A percentile compares a stretch with the other conserved stretches of the same genome.
phyloP scores from a whole-genome alignment of 2,797 vertebrate genomes.

The Malacoctenus gilli region DNA sequence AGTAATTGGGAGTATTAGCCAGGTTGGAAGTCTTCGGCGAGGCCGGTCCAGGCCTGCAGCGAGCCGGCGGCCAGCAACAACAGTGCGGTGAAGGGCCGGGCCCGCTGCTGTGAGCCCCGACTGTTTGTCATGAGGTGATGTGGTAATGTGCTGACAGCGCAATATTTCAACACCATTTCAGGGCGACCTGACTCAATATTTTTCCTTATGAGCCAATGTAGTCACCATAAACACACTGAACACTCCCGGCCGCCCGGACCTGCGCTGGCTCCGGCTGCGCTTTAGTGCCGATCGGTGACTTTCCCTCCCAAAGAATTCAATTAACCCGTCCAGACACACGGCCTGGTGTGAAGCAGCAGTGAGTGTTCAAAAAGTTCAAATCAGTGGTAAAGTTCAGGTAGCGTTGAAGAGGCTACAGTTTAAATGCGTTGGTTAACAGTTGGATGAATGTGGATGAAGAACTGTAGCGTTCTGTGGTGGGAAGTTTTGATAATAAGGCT shows the following conservation, averaged over 20 bases:
- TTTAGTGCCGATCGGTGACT: conserved; percentile 11
- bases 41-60: conserved; percentile 16
- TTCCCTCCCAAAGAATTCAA: background rate
- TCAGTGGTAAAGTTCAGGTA: too few species aligned
- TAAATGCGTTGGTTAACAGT: too few species aligned
- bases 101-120: conserved; percentile 30
- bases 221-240: conserved; percentile 48
- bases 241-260: conserved; percentile 15
- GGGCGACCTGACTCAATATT: conserved; percentile 43
- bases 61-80: conserved; percentile 61
- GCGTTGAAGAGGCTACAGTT: too few species aligned
- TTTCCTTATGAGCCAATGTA: conserved; percentile 32
- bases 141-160: conserved; percentile 62
- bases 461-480: too few species aligned
- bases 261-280: conserved; percentile 5
- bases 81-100: conserved; percentile 50
- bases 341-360: background rate
- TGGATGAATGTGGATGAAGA: too few species aligned
- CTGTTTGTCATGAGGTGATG: conserved; percentile 61
- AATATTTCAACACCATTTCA: conserved; percentile 61
- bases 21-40: conserved; percentile 40
- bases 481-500: too few species aligned
- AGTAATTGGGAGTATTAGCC: conserved; percentile 50
- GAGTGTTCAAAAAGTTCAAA: background rate
- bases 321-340: background rate